Conservation (phyloP, 2,113 vertebrate genomes). For the Porphyrio hochstetteri region DNA sequence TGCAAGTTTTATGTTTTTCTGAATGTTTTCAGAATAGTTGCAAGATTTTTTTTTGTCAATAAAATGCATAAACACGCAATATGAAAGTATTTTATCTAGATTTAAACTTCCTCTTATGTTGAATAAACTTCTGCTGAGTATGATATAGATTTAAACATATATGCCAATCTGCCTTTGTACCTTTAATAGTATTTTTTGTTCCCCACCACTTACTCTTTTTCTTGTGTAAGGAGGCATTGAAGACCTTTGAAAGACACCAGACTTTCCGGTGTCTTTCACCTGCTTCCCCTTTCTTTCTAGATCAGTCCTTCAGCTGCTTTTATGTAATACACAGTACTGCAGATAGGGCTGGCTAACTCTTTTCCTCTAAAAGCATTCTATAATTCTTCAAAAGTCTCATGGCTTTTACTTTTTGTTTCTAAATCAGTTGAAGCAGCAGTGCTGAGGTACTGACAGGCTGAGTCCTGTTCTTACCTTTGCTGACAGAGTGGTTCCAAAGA, state of each 20-base stretch:
- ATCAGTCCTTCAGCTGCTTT: neutral
- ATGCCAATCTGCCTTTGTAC: neutral
- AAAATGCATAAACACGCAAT: neutral
- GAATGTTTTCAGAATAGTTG: neutral
- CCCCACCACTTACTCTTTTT: neutral
- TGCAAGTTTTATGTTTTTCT: neutral
- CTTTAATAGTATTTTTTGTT: neutral
- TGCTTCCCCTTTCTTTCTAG: neutral
- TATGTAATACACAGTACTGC: neutral
- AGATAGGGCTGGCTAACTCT: neutral
- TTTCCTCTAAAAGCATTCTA: neutral
- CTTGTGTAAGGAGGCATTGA: neutral
- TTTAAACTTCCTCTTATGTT: neutral
- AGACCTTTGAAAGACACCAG: neutral
- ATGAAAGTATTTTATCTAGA: neutral
- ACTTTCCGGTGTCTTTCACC: neutral
- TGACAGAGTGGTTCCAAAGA: too few relatives aligned
- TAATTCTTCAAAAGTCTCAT: neutral
- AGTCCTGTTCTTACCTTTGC: too few relatives aligned
- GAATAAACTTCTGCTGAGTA: neutral
- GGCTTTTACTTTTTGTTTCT: too few relatives aligned
- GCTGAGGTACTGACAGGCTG: too few relatives aligned
- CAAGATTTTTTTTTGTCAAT: neutral
- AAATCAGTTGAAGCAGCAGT: too few relatives aligned
- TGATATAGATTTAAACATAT: neutral